Base-by-base conservation (phyloP, 2,888 invertebrate genomes). In the Spicauda simplicius region DNA sequence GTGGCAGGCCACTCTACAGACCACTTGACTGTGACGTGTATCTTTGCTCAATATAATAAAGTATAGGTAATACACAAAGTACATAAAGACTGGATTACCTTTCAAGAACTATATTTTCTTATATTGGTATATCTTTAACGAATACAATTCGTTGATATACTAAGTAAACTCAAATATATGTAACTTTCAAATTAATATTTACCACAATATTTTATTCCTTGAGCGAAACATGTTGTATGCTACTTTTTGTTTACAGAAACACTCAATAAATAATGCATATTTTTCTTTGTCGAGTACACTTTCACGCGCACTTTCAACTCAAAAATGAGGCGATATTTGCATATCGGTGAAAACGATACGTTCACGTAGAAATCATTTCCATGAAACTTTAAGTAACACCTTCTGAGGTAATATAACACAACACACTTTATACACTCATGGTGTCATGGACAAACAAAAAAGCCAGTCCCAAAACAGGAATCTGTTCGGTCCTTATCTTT, bases 271-370 rank as follows among this genome's bases (percentile, higher is more conserved):
- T 60, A 52, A 59, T 59, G 41, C 33, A 60, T 60, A 45, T 16
- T 33, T 52, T 61, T 20, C 61, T 61, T 61, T 37, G 19, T 33
- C 11, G 50, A 50, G 16, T 30, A 14, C 52, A 53, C 61, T 61
- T 61, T 61, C 61, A 61, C 61, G 18, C 8, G 52, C 52, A 61
- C 33, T 60, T 19, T 61, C 50, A 61, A 53, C 52, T 18, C 19
- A 18, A 61, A 60, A 61, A 52, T 61, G 60, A 61, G 60, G 52
- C 19, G 52, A 33, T 33, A 53, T 61, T 61, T 61, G 33, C 60
- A 61, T 61, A 61, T 52, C 14, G 48, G 30, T 50, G 18, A 50
- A 16, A 33, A 52, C 19, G 52, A 3, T 50, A 11, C 1, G 45
- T 2, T n/a, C 45, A n/a, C n/a, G 41, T 14, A 14, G 41, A 41